phyloP scores from a whole-genome alignment of 2,113 vertebrate genomes.

The Theropithecus gelada region DNA sequence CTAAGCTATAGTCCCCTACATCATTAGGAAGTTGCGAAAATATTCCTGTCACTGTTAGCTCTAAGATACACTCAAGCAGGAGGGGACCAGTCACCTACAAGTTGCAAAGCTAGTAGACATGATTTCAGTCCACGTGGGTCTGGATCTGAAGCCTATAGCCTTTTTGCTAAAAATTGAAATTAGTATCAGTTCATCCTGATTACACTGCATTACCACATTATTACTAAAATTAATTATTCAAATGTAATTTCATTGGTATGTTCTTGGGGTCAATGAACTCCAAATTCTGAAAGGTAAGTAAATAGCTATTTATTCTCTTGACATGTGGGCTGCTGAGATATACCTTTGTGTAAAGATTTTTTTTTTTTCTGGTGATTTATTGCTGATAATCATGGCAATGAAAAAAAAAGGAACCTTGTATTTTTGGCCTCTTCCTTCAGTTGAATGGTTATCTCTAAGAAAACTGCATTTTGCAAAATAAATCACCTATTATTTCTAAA shows the following conservation, averaged over 20 bases:
- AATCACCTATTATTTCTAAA: neutral
- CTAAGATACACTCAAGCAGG: neutral
- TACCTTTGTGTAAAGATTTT: neutral
- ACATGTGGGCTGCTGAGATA: neutral
- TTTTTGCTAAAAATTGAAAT: neutral
- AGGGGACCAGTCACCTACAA: neutral
- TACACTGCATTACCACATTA: neutral
- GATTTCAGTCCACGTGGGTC: neutral
- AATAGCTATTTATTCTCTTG: neutral
- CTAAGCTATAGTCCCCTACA: neutral
- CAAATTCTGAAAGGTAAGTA: constrained; percentile 25
- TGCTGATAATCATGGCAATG: neutral
- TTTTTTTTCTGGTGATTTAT: neutral
- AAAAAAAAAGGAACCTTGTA: neutral
- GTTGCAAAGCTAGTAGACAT: neutral
- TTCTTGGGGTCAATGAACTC: neutral
- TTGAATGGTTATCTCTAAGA: neutral
- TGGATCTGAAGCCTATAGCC: rapidly evolving
- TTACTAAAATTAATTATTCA: neutral
- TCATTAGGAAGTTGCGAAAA: neutral
- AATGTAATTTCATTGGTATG: neutral
- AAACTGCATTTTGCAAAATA: constrained; percentile 29
- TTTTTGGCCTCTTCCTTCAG: neutral
- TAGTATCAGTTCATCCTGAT: neutral
- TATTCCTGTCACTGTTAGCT: neutral